Evolutionary conservation across 2,113 vertebrate genomes (phyloP).

Genomic region (Fregata magnificens): DNA sequence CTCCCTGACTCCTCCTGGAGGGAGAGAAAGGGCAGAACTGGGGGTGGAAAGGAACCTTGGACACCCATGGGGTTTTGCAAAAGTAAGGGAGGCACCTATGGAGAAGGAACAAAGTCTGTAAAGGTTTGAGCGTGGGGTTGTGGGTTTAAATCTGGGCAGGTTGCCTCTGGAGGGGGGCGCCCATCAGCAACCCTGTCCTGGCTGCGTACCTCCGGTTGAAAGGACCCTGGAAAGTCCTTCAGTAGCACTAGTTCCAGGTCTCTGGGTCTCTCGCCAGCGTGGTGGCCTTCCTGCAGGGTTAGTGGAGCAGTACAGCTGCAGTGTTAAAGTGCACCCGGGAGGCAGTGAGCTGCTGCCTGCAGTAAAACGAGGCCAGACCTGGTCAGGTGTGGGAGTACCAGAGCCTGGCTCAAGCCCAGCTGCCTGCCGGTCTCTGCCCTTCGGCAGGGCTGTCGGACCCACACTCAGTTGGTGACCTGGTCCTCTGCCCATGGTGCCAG

Average conservation of each 20-base stretch:
- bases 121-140: accelerated
- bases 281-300: background rate
- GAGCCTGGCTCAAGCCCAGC: no score
- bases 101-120: background rate
- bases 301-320: background rate
- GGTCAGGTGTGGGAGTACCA: accelerated
- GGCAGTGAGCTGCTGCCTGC: background rate
- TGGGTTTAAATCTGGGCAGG: background rate
- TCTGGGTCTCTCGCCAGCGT: accelerated
- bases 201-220: accelerated
- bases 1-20: accelerated
- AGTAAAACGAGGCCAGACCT: background rate
- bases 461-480: accelerated
- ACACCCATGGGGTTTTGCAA: background rate
- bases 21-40: background rate
- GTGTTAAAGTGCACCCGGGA: accelerated
- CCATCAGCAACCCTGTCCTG: accelerated
- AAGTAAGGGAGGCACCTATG: accelerated
- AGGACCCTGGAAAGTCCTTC: background rate
- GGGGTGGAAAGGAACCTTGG: background rate
- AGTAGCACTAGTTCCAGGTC: background rate
- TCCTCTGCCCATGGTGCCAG: background rate
- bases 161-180: background rate
- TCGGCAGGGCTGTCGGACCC: accelerated
- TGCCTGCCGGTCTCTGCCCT: background rate